Conservation (phyloP, 2,113 vertebrate genomes). For the Hemichromis elongatus region DNA sequence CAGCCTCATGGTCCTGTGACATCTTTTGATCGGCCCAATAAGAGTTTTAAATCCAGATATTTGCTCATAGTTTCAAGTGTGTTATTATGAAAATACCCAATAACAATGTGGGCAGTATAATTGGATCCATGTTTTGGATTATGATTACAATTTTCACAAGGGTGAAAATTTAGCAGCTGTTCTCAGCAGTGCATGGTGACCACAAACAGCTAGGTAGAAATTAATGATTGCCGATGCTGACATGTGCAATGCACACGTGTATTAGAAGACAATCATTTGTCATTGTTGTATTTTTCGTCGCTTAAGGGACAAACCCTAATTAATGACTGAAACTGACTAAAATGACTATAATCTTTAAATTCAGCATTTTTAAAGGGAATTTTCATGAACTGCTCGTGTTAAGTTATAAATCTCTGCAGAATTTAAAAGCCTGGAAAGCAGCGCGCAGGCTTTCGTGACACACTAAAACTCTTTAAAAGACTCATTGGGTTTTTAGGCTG, state of each 20-base stretch:
- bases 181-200: not conserved
- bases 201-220: not conserved
- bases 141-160: not conserved
- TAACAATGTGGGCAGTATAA: not conserved
- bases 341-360: not conserved
- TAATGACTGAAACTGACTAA: not conserved
- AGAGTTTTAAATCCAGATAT: not conserved
- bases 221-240: not conserved
- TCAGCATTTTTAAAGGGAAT: not conserved
- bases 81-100: not conserved
- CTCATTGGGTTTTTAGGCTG: not conserved
- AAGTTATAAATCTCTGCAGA: not conserved
- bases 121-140: not conserved
- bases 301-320: not conserved
- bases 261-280: not conserved
- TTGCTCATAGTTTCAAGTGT: not conserved
- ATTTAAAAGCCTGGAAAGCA: not conserved
- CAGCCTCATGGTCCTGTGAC: not conserved
- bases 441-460: not conserved
- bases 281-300: not conserved
- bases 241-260: not conserved
- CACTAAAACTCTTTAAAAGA: not conserved
- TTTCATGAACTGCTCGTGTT: not conserved
- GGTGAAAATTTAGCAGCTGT: not conserved
- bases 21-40: not conserved